A percentile compares a stretch with the other conserved stretches of the same genome.
phyloP scores from a whole-genome alignment of 2,113 vertebrate species.

The Macrotis lagotis region DNA sequence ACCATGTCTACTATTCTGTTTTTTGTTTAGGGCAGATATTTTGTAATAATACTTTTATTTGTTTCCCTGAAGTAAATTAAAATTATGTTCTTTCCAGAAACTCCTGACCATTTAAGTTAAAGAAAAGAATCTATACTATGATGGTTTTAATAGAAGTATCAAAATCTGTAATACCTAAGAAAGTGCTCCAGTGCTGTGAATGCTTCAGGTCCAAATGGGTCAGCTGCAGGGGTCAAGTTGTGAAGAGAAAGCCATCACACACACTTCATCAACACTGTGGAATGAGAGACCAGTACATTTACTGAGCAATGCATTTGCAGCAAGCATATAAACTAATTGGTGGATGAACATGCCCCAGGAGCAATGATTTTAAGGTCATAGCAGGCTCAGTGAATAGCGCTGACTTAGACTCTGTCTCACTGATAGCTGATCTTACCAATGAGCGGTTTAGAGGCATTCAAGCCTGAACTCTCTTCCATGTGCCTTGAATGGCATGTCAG shows the following conservation, averaged over 20 bases:
- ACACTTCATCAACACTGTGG: constrained; percentile 91
- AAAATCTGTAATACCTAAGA: constrained; percentile 77
- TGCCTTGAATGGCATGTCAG: constrained; percentile 92
- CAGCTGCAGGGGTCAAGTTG: constrained; percentile 86
- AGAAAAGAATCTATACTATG: constrained; percentile 47
- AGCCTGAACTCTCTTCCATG: constrained; percentile 89
- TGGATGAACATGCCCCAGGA: constrained; percentile 89
- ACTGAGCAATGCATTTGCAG: constrained; percentile 87
- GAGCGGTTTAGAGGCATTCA: constrained; percentile 89
- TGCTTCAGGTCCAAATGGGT: constrained; percentile 85
- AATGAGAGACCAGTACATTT: constrained; percentile 87
- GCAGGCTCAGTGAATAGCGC: constrained; percentile 92
- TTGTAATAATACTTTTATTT: constrained; percentile 21
- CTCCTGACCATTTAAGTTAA: constrained; percentile 39
- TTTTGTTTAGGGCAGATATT: constrained; percentile 13
- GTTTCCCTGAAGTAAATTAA: constrained; percentile 31
- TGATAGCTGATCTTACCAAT: constrained; percentile 94
- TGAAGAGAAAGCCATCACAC: constrained; percentile 89
- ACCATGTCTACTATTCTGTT: constrained; percentile 41
- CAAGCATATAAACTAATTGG: constrained; percentile 89
- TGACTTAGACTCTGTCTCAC: constrained; percentile 89
- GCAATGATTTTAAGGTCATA: constrained; percentile 93
- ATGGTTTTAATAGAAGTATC: constrained; percentile 81
- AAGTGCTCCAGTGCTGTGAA: constrained; percentile 84
- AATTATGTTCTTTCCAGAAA: background rate